Conservation (phyloP, 2,888 invertebrate genomes). For the Polymixis lichenea region DNA sequence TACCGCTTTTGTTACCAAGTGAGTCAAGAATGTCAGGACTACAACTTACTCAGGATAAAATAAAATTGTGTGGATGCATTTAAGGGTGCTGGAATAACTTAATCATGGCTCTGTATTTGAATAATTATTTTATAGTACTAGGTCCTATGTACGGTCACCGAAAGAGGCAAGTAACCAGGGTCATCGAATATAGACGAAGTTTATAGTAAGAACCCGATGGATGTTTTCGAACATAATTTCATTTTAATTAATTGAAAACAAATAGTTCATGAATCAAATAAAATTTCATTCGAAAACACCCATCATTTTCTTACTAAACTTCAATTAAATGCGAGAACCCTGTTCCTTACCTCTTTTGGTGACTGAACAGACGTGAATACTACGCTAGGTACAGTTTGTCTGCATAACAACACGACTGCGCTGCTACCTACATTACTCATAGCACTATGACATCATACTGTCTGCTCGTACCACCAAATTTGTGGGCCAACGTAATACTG, state of each 20-base stretch:
- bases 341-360: too few relatives aligned
- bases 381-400: background rate
- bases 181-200: too few relatives aligned
- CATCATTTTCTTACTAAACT: too few relatives aligned
- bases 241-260: too few relatives aligned
- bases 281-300: too few relatives aligned
- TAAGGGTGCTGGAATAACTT: background rate
- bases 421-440: background rate
- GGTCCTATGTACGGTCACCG: background rate
- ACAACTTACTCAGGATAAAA: background rate
- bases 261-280: too few relatives aligned
- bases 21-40: background rate
- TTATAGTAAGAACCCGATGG: too few relatives aligned
- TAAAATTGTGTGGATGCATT: background rate
- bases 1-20: background rate
- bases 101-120: background rate
- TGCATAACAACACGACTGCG: too few relatives aligned
- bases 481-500: background rate
- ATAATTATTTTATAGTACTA: background rate
- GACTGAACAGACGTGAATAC: too few relatives aligned
- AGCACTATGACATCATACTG: background rate
- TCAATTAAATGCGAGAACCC: fast-evolving
- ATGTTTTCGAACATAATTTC: too few relatives aligned
- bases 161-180: too few relatives aligned
- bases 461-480: background rate